Evolutionary conservation across 2,113 vertebrate species (phyloP), one percentile per base, ranked within the genome.

Genomic region (Coreoperca whiteheadi): DNA sequence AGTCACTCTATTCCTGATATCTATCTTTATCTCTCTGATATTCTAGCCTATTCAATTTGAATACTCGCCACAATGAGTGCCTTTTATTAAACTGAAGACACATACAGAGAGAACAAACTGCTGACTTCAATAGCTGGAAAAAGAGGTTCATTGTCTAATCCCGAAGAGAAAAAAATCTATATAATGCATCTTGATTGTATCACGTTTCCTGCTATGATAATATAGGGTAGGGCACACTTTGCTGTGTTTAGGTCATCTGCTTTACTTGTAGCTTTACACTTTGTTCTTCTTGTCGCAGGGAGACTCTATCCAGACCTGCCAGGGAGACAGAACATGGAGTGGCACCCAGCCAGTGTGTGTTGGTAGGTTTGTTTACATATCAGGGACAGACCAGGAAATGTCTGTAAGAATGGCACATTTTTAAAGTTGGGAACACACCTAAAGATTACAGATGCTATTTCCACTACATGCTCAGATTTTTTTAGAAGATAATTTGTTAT

Each of bases 291-390:
- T 65, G 30, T 78, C 34, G 79, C 91, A 99, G 98, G 98, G 97
- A 79, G 93, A 95, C 88, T 66, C 89, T 51, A 91, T 97, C 84
- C 96, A 95, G 54, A 94, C 94, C 65, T 99, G 98, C 89, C 96
- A 96, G 81, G 95, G 93, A 81, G 96, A 97, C 39, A 81, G 88
- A 85, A 92, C 89, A 1, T 99, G 98, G 98, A 99, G 96, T 68
- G 97, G 97, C 86, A 87, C 66, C 25, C 91, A 91, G 41, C 97
- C 97, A 0, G 69, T 79, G 2, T 99, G 98, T 95, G 95, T 87
- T 91, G 97, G 98, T 99, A 95, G 51, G 97, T 90, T 57, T 85
- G 48, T 84, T 53, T 77, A 68, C 50, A 73, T 6, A 16, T 8
- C 23, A 25, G 59, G 46, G 25, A 43, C 30, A 8, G 63, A 43